phyloP scores from a whole-genome alignment of 2,797 vertebrate genomes.

The Hyperoplus immaculatus region DNA sequence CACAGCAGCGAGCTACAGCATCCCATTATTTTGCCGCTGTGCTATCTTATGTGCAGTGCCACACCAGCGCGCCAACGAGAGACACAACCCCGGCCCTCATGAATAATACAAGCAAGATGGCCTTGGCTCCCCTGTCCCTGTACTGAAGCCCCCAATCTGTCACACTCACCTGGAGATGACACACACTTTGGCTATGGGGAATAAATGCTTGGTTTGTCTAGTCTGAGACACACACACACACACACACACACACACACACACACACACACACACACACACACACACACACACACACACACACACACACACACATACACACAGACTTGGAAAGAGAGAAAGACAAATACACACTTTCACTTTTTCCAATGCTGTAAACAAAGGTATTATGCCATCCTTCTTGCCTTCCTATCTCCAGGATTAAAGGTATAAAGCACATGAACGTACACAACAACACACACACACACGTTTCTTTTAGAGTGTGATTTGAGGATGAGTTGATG shows the following conservation, averaged over 20 bases:
- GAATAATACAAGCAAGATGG: slow-evolving; percentile 73
- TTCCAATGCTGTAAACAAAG: slow-evolving; percentile 63
- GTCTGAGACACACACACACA: slow-evolving; percentile 51
- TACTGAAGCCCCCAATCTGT: slow-evolving; percentile 70
- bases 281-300: slow-evolving; percentile 24
- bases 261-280: background rate
- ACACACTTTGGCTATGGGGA: slow-evolving; percentile 62
- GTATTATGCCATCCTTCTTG: slow-evolving; percentile 38
- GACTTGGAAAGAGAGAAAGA: slow-evolving; percentile 13
- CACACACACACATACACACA: slow-evolving; percentile 39
- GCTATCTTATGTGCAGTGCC: slow-evolving; percentile 48
- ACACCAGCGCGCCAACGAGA: slow-evolving; percentile 45
- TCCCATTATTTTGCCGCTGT: slow-evolving; percentile 60
- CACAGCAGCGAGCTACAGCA: slow-evolving; percentile 36
- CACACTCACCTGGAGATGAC: slow-evolving; percentile 74
- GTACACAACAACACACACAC: slow-evolving; percentile 7
- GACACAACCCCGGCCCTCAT: slow-evolving; percentile 62
- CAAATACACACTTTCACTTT: slow-evolving; percentile 53
- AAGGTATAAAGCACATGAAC: slow-evolving; percentile 9
- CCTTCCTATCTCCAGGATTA: slow-evolving; percentile 32
- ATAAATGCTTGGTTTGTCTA: slow-evolving; percentile 73
- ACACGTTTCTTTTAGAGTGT: slow-evolving; percentile 30
- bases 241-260: slow-evolving; percentile 21
- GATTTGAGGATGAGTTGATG: slow-evolving; percentile 51
- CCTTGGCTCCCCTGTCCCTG: slow-evolving; percentile 63